Base-by-base conservation (phyloP, 2,113 vertebrate species). In the Bufo bufo region DNA sequence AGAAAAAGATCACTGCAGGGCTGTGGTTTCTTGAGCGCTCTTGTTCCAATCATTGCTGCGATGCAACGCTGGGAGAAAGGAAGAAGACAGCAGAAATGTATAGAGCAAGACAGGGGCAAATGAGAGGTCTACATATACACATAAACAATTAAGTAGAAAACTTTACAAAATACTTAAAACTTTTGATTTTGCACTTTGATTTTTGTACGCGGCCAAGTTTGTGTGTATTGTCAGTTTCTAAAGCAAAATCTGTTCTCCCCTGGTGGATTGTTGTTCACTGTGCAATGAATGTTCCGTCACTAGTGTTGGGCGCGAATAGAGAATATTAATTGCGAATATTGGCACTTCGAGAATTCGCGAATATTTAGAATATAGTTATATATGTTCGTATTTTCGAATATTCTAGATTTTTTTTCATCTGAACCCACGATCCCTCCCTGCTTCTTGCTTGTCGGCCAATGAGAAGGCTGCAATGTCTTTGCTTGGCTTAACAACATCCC, bases 11-110 rank as follows among this genome's bases (percentile, higher is more conserved):
- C 89, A 92, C 92, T 90, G 94, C 92, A 94, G 92, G 93, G 93
- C 92, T 95, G 94, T 91, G 94, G 94, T 94, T 93, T 85, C 90
- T 50, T 90, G 92, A 93, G 93, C 92, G 94, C 90, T 93, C 92
- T 91, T 94, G 95, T 96, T 95, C 95, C 94, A 90, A 20, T 87
- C 93, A 93, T 95, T 95, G 93, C 93, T 94, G 94, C 92, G 89
- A 92, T 94, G 94, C 92, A 89, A 92, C 92, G 93, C 92, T 92
- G 91, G 92, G 92, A 93, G 91, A 93, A 91, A 93, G 91, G 91
- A 91, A 91, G 91, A 90, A 91, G 65, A 74, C 59, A 50, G 66
- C 52, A 52, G 33, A 82, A 23, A 6, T 16, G 45, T 75, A 59
- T 23, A 50, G 59, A 20, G 47, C 50, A 16, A n/a, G 16, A 80